These are phyloP conservation scores for Sula dactylatra DNA, from an alignment of 2,113 vertebrate genomes.

Conservation along the genomic window DNA sequence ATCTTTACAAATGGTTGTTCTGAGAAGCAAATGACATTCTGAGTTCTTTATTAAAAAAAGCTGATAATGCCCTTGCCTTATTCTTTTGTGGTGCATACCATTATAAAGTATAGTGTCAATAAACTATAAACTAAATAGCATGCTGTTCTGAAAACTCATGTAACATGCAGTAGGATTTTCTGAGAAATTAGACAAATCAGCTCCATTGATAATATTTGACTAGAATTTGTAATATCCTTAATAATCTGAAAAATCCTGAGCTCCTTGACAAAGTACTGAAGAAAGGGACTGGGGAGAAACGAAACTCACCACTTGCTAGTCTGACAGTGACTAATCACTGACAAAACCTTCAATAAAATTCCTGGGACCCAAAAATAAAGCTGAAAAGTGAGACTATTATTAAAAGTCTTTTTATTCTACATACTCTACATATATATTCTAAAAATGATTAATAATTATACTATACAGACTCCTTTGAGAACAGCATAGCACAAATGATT, in stretches of 20 bases:
- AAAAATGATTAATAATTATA: background rate
- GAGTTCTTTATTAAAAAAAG: background rate
- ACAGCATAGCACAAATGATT: background rate
- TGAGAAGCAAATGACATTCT: background rate
- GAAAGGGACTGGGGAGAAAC: background rate
- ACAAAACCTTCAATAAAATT: constrained; percentile 1
- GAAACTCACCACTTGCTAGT: background rate
- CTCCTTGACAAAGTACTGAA: background rate
- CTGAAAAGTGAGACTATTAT: background rate
- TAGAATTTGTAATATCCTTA: background rate
- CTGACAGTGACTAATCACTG: background rate
- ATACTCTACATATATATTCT: background rate
- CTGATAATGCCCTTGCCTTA: background rate
- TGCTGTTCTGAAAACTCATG: background rate
- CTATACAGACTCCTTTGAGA: background rate
- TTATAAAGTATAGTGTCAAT: background rate
- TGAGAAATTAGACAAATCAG: background rate
- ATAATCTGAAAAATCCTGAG: background rate
- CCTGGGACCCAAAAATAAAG: background rate
- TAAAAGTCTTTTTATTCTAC: background rate
- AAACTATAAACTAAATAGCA: background rate
- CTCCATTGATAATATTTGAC: background rate
- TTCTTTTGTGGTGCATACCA: background rate
- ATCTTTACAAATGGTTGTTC: background rate
- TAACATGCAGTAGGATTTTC: background rate